Evolutionary conservation across 2,113 vertebrate species (phyloP).

Genomic region (Campylomormyrus numenius): DNA sequence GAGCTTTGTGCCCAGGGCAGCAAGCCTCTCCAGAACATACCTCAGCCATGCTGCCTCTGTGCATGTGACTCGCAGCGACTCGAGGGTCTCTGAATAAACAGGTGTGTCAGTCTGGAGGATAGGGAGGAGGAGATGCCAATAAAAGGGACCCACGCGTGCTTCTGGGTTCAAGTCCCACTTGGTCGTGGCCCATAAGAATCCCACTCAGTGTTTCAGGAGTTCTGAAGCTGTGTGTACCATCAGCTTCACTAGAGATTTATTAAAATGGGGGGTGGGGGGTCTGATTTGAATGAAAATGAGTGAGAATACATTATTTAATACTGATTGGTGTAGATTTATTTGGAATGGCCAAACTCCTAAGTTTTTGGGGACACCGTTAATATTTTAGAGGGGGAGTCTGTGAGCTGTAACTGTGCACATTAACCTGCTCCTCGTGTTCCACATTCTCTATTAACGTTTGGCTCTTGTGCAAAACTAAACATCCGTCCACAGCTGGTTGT

Average conservation of each 20-base stretch:
- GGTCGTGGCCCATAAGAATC: neutral
- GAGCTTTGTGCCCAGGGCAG: neutral
- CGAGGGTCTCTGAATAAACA: neutral
- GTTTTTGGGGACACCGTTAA: neutral
- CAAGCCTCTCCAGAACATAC: neutral
- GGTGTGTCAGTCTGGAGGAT: neutral
- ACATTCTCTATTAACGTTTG: neutral
- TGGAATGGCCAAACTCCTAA: neutral
- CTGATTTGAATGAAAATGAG: neutral
- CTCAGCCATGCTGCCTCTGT: neutral
- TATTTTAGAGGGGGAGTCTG: neutral
- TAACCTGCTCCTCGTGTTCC: neutral
- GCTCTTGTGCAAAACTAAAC: neutral
- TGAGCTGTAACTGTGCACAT: neutral
- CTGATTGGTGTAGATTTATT: neutral
- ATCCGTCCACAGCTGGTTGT: neutral
- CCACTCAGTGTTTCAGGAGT: neutral
- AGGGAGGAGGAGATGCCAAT: neutral
- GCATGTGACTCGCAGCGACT: neutral
- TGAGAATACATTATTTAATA: neutral
- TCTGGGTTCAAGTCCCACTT: neutral
- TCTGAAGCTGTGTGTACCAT: neutral
- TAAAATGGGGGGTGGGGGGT: neutral
- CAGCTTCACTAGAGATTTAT: neutral
- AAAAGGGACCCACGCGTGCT: neutral